A percentile compares a stretch with the other conserved stretches of the same genome.
Evolutionary conservation across 1,140 invertebrate genomes (phyloP).

Genomic region (Camponotus floridanus): DNA sequence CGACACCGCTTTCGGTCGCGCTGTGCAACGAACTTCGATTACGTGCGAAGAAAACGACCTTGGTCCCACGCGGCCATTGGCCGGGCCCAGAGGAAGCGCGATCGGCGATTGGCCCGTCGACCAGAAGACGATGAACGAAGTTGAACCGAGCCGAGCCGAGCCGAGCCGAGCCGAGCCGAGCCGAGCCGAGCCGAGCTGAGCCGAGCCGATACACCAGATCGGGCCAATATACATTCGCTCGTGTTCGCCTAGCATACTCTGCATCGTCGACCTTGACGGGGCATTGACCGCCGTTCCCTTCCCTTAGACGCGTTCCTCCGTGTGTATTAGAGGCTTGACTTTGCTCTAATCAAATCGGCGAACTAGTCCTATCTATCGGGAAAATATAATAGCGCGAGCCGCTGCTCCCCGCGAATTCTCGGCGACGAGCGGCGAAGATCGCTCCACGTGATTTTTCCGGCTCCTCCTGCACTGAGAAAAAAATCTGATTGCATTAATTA

Average conservation of each 20-base stretch:
- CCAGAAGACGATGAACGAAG: constrained; percentile 11
- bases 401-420: background rate
- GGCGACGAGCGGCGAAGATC: background rate
- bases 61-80: constrained; percentile 84
- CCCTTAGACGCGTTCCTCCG: constrained; percentile 60
- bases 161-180: constrained; percentile 17
- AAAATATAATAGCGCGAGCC: background rate
- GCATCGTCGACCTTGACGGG: constrained; percentile 82
- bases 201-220: background rate
- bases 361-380: constrained; percentile 62
- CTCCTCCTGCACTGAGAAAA: too few species aligned
- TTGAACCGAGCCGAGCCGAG: background rate
- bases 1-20: constrained; percentile 29
- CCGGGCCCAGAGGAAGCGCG: constrained; percentile 79
- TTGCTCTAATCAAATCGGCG: constrained; percentile 58
- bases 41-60: constrained; percentile 79
- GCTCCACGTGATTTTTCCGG: background rate
- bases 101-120: constrained; percentile 73
- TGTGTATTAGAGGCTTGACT: constrained; percentile 62
- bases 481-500: too few species aligned
- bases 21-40: constrained; percentile 63
- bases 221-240: constrained; percentile 22
- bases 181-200: background rate
- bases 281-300: constrained; percentile 80
- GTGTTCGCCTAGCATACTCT: constrained; percentile 58